These are phyloP conservation scores for Blomia tropicalis DNA, from an alignment of 2,888 invertebrate species.

Conservation along the genomic window DNA sequence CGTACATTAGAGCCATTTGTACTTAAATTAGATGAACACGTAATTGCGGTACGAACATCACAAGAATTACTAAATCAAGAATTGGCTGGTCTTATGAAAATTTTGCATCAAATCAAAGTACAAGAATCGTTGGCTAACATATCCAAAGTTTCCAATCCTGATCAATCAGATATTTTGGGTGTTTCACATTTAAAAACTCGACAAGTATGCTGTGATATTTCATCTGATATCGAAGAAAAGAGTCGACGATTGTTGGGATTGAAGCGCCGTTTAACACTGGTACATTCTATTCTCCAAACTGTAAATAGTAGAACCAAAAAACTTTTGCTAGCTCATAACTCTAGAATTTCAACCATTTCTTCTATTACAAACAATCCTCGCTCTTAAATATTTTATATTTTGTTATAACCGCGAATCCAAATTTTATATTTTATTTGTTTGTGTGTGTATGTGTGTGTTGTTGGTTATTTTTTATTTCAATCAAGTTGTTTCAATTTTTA, in stretches of 20 bases:
- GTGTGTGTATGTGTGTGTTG: no score
- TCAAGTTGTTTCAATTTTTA: no score
- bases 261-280: conserved; percentile 5
- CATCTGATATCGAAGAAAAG: neutral
- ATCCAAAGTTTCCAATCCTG: no score
- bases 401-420: no score
- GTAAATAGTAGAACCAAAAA: conserved; percentile 1
- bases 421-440: no score
- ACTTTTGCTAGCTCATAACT: neutral
- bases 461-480: no score
- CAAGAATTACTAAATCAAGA: conserved; percentile 4
- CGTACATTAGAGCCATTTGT: conserved; percentile 3
- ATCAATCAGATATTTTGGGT: neutral
- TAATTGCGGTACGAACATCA: neutral
- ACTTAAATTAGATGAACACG: neutral
- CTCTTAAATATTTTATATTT: no score
- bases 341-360: neutral
- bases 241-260: conserved; percentile 9
- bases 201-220: neutral
- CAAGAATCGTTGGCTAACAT: neutral
- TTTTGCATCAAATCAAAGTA: neutral
- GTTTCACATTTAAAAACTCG: neutral
- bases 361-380: no score
- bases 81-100: neutral
- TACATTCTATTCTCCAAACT: conserved; percentile 6